phyloP scores from a whole-genome alignment of 2,113 vertebrate species.

The Egretta garzetta region DNA sequence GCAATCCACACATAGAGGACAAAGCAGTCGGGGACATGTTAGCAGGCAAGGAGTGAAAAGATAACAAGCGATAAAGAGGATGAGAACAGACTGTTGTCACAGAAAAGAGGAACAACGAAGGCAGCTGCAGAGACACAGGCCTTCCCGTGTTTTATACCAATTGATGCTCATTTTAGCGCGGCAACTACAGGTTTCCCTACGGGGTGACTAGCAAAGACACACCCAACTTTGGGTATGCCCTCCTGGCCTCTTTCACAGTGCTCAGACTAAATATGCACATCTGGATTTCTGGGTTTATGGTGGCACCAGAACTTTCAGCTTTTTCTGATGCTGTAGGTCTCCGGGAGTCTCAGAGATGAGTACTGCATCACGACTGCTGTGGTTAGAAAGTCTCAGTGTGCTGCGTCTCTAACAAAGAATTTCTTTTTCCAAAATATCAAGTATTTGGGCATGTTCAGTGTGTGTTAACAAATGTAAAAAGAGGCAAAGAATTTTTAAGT shows the following conservation, averaged over 20 bases:
- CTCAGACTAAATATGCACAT: neutral
- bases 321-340: neutral
- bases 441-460: neutral
- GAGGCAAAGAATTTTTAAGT: neutral
- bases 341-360: neutral
- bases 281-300: neutral
- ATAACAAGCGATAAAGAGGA: neutral
- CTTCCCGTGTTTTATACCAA: neutral
- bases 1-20: neutral
- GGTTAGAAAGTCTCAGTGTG: neutral
- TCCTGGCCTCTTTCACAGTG: neutral
- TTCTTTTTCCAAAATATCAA: neutral
- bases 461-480: neutral
- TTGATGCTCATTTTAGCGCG: neutral
- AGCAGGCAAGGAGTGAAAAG: neutral
- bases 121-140: neutral
- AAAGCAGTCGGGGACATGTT: neutral
- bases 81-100: neutral
- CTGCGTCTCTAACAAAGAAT: neutral
- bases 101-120: neutral
- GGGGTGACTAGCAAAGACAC: neutral
- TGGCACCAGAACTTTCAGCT: neutral
- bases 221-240: accelerated
- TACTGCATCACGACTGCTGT: accelerated
- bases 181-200: neutral